Percentiles rank a stretch among this genome's conserved stretches.
phyloP scores from a whole-genome alignment of 2,888 invertebrate genomes.

The Chaitophorus viminalis region DNA sequence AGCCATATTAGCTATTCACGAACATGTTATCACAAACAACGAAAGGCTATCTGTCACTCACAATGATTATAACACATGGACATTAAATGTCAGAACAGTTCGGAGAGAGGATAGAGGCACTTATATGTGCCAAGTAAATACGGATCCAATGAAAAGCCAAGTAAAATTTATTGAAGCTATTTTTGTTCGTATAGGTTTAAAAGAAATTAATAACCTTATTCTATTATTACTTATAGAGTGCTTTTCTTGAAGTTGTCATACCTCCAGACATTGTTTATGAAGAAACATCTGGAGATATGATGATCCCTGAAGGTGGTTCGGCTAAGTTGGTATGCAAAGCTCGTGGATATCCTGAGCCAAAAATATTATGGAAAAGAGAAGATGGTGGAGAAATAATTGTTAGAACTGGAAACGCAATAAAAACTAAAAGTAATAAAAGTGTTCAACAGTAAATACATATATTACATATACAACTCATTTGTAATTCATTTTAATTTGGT shows the following conservation, averaged over 20 bases:
- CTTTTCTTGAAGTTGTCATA: conserved; percentile 89
- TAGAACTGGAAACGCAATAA: conserved; percentile 75
- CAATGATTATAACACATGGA: conserved; percentile 94
- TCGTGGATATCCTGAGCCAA: conserved; percentile 84
- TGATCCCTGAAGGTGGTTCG: conserved; percentile 92
- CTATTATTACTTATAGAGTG: conserved; percentile 73
- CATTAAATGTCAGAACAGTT: conserved; percentile 85
- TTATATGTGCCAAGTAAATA: conserved; percentile 96
- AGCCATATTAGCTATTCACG: conserved; percentile 91
- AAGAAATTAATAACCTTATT: not conserved
- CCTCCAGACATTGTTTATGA: conserved; percentile 90
- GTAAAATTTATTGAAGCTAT: conserved; percentile 70
- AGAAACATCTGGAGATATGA: conserved; percentile 91
- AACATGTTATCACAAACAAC: conserved; percentile 93
- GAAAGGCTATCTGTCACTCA: conserved; percentile 88
- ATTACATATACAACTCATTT: conserved; percentile 68
- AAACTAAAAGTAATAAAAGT: conserved; percentile 71
- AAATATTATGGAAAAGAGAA: conserved; percentile 87
- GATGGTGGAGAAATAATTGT: conserved; percentile 85
- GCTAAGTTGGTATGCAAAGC: conserved; percentile 89
- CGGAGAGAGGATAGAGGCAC: conserved; percentile 87
- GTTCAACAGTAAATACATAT: conserved; percentile 75
- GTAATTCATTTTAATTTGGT: not conserved
- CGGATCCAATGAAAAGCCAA: conserved; percentile 94
- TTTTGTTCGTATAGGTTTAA: no score